Conservation (phyloP, 2,888 invertebrate genomes). For the Drepana falcataria region DNA sequence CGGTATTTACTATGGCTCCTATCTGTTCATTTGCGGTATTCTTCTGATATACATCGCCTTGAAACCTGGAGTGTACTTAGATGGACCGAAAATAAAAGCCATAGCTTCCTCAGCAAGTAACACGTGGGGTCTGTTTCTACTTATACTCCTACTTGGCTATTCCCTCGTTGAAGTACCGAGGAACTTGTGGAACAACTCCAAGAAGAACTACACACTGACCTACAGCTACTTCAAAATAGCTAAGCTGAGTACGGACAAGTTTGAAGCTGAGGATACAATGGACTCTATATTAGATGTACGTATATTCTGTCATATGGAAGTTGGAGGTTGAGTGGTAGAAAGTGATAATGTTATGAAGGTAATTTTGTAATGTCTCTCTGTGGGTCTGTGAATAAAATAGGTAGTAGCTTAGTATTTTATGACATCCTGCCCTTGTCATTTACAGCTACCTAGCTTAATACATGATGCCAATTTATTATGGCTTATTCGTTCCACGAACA, state of each 20-base stretch:
- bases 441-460: too few relatives aligned
- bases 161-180: slow-evolving; percentile 97
- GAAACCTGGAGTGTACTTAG: slow-evolving; percentile 91
- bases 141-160: slow-evolving; percentile 94
- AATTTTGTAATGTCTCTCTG: too few relatives aligned
- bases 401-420: too few relatives aligned
- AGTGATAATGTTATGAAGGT: too few relatives aligned
- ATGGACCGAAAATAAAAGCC: slow-evolving; percentile 95
- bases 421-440: too few relatives aligned
- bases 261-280: slow-evolving; percentile 97
- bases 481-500: too few relatives aligned
- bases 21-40: slow-evolving; percentile 95
- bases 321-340: too few relatives aligned
- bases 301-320: slow-evolving; percentile 7
- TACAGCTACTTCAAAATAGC: slow-evolving; percentile 96
- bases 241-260: slow-evolving; percentile 95
- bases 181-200: slow-evolving; percentile 93
- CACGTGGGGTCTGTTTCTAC: slow-evolving; percentile 98
- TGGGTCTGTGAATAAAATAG: too few relatives aligned
- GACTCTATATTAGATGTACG: slow-evolving; percentile 95
- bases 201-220: slow-evolving; percentile 89
- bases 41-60: slow-evolving; percentile 96
- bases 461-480: too few relatives aligned
- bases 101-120: slow-evolving; percentile 99
- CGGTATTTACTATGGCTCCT: slow-evolving; percentile 98